Evolutionary conservation across 1,140 invertebrate species (phyloP).

Genomic region (Drosophila willistoni): DNA sequence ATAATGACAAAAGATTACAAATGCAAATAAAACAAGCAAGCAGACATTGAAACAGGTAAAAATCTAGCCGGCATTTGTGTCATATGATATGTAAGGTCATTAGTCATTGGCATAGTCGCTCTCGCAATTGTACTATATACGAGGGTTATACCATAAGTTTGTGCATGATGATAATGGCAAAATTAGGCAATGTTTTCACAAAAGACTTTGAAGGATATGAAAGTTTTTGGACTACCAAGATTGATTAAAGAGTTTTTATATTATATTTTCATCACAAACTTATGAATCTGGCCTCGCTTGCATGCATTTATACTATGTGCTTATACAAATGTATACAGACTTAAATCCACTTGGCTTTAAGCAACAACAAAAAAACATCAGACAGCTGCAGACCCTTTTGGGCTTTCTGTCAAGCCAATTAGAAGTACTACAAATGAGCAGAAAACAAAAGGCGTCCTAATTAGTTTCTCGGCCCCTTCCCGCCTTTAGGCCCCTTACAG

Average conservation of each 20-base stretch:
- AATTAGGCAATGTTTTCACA: too few species aligned
- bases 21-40: slow-evolving; percentile 46
- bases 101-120: slow-evolving; percentile 33
- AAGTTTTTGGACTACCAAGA: too few species aligned
- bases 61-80: slow-evolving; percentile 54
- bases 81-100: slow-evolving; percentile 56
- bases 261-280: neutral
- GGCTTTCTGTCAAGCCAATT: slow-evolving; percentile 60
- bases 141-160: neutral
- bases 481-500: neutral
- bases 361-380: slow-evolving; percentile 19
- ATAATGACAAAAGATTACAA: slow-evolving; percentile 59
- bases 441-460: slow-evolving; percentile 37
- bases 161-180: too few species aligned
- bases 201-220: too few species aligned
- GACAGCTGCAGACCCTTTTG: slow-evolving; percentile 26
- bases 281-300: neutral
- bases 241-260: too few species aligned
- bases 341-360: slow-evolving; percentile 37
- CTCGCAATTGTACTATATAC: neutral
- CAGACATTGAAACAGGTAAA: slow-evolving; percentile 61
- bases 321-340: slow-evolving; percentile 23
- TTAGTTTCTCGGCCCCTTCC: slow-evolving; percentile 12
- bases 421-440: slow-evolving; percentile 55
- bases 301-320: neutral